Base-by-base conservation (phyloP, 2,888 invertebrate species). In the Mylabris sibirica region DNA sequence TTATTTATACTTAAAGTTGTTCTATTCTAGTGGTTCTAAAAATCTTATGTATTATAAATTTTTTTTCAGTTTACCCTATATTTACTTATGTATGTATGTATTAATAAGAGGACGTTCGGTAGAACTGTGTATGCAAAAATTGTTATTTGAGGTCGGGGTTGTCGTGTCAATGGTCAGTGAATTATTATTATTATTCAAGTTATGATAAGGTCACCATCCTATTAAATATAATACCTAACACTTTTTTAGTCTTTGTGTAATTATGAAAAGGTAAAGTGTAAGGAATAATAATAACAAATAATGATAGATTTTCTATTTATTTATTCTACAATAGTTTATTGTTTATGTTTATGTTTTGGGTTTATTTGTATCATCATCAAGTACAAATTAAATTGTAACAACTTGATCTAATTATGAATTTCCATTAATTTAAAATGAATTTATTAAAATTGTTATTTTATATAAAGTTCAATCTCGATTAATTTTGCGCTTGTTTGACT, bases 91-190 rank as follows among this genome's bases (percentile, higher is more conserved):
- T 17, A 17, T 17, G n/a, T 1, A 49, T 49, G 49, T 11, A 8
- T 5, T 14, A 41, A 41, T 41, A 1, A 44, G 12, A n/a, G 8
- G 12, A 38, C 38, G 38, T 38, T 38, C 35, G 9, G 9, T n/a
- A 41, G 4, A 41, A 30, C 8, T 41, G n/a, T 41, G 41, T 41
- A 41, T 44, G 17, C 3, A 17, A 44, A 44, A 44, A 53, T 53
- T 24, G 26, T 57, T 57, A 26, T 57, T 57, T 57, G 24, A 57
- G 57, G 57, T 57, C 57, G 57, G 57, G 26, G 57, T 57, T 57
- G 57, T 57, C 57, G 24, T 65, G 65, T 34, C 61, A 62, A 62
- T 68, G 68, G 65, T 65, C 62, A 63, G 65, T 65, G 30, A 65
- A 68, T 68, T 64, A 24, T 65, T 41, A 26, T 57, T 57, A 57